These are phyloP conservation scores for Macrophya annulata DNA, from an alignment of 2,888 invertebrate genomes.

Conservation along the genomic window DNA sequence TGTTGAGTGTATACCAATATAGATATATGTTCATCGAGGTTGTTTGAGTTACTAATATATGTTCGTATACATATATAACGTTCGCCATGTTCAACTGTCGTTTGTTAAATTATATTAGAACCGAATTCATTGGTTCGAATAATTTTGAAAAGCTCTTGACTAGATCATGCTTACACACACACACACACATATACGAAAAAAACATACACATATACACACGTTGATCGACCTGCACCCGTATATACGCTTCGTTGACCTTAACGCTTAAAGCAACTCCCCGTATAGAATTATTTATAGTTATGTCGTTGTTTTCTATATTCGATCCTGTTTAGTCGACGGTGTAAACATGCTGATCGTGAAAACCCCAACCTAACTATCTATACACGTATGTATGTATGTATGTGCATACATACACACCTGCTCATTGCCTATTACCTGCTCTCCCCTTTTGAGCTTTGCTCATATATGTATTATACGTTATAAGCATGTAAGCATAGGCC, in stretches of 20 bases:
- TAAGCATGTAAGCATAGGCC: not conserved
- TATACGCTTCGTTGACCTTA: slow-evolving; percentile 38
- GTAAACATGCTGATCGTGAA: slow-evolving; percentile 43
- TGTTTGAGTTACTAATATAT: not conserved
- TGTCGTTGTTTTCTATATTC: slow-evolving; percentile 41
- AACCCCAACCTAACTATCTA: not conserved
- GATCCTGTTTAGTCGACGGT: slow-evolving; percentile 48
- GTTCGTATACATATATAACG: slow-evolving; percentile 24
- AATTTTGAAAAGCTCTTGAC: slow-evolving; percentile 53
- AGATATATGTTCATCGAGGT: not conserved
- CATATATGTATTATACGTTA: too few species aligned
- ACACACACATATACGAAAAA: too few species aligned
- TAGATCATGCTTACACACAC: not conserved
- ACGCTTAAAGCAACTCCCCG: slow-evolving; percentile 33
- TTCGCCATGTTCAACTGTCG: slow-evolving; percentile 44
- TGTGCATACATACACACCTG: not conserved
- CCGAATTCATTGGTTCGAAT: slow-evolving; percentile 52
- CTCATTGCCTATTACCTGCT: slow-evolving; percentile 11
- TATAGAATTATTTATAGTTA: slow-evolving; percentile 52
- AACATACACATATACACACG: too few species aligned
- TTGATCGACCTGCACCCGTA: not conserved
- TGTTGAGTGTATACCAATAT: too few species aligned
- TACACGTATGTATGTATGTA: not conserved
- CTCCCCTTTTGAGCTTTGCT: not conserved
- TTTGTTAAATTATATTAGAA: slow-evolving; percentile 54